Evolutionary conservation across 2,888 invertebrate species (phyloP).

Genomic region (Hypercompe scribonia): DNA sequence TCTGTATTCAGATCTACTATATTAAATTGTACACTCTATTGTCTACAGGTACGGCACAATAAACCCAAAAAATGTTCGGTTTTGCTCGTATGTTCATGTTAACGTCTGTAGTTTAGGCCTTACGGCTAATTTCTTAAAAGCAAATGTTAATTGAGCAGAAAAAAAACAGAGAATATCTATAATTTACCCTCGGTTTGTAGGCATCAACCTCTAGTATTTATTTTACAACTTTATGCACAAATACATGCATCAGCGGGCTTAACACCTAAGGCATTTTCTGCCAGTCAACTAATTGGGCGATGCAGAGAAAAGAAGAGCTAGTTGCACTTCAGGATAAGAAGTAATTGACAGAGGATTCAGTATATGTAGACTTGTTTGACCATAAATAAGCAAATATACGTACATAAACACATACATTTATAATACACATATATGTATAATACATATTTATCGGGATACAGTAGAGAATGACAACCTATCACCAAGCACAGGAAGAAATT

Average conservation of each 20-base stretch:
- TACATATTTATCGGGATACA: background rate
- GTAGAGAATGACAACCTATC: background rate
- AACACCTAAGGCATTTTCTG: too few relatives aligned
- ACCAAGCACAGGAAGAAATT: background rate
- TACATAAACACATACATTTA: too few relatives aligned
- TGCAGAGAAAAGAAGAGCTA: too few relatives aligned
- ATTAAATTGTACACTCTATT: constrained; percentile 13
- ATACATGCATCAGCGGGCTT: too few relatives aligned
- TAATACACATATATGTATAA: too few relatives aligned
- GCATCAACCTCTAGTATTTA: background rate
- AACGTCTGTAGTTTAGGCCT: background rate
- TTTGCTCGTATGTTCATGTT: background rate
- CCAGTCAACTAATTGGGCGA: too few relatives aligned
- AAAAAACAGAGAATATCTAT: background rate
- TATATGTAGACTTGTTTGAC: too few relatives aligned
- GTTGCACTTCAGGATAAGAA: too few relatives aligned
- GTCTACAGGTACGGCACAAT: background rate
- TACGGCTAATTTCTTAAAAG: background rate
- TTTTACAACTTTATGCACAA: too few relatives aligned
- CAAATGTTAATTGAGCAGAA: background rate
- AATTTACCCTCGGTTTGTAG: background rate
- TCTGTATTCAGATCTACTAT: constrained; percentile 8
- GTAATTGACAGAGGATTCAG: too few relatives aligned
- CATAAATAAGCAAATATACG: too few relatives aligned
- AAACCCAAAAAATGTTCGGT: background rate